Base-by-base conservation (phyloP, 2,113 vertebrate genomes). In the Burhinus oedicnemus region DNA sequence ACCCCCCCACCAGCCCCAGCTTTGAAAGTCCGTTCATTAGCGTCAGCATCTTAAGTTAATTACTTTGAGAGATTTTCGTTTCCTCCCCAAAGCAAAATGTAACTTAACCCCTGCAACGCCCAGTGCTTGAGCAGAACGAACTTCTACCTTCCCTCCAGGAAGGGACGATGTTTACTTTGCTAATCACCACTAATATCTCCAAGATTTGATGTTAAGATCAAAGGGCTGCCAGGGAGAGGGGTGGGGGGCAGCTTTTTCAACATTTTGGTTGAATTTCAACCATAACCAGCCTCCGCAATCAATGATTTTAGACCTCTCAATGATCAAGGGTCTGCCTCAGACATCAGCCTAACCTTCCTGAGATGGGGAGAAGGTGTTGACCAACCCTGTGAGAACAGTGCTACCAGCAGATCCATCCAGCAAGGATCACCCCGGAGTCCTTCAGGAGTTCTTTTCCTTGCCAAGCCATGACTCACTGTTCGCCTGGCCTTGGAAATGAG, bases 21-120 rank as follows among this genome's bases (percentile, higher is more conserved):
- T 69, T 44, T 70, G 61, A 89, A 90, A 75, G 47, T 49, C 80
- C 44, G 1, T 74, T 97, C 86, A 89, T 96, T 96, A 95, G 65
- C 26, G 0, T 91, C 94, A 92, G 90, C 74, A 94, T 92, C 89
- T 93, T 70, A 36, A 84, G 7, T 89, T 94, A 95, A 94, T 97
- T 96, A 95, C 89, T 90, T 36, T 1, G 34, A 91, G 78, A 89
- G 66, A 91, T 88, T 80, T 86, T 93, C 49, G 49, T 95, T 95
- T 85, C 84, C 78, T 95, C 84, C 93, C 75, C 82, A 76, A 92
- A 96, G 88, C 47, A 57, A 94, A 80, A 47, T 9, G 40, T 69
- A 91, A 94, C 32, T 92, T 81, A 95, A 94, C 80, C 83, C 85
- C 70, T 78, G 65, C 74, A 69, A 68, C 1, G 2, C 42, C 9